Percentiles rank a stretch among this genome's conserved stretches.
These are phyloP conservation scores for Eptatretus atami DNA, from an alignment of 2,797 vertebrate genomes.

Conservation along the genomic window DNA sequence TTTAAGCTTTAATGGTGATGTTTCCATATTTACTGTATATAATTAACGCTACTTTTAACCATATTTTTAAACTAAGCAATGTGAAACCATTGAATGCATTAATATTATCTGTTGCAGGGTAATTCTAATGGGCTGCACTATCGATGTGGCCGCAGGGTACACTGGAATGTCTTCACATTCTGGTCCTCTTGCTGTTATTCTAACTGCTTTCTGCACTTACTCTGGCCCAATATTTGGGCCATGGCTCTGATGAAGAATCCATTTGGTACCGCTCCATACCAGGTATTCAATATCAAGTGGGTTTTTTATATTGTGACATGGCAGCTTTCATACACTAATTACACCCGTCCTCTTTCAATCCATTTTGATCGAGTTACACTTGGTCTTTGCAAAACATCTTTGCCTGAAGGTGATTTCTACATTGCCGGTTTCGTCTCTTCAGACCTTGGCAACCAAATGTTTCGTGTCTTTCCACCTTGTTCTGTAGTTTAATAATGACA, in stretches of 20 bases:
- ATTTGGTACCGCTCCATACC: background rate
- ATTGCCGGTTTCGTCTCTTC: too few species aligned
- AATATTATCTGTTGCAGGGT: conserved; percentile 22
- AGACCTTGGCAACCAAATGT: too few species aligned
- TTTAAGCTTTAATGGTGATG: background rate
- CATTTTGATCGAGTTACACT: too few species aligned
- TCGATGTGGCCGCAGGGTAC: conserved; percentile 68
- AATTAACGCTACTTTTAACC: background rate
- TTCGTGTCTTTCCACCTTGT: too few species aligned
- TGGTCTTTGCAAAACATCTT: too few species aligned
- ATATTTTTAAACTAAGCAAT: background rate
- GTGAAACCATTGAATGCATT: background rate
- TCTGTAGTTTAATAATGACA: too few species aligned
- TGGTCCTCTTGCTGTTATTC: conserved; percentile 36
- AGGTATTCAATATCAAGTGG: fast-evolving
- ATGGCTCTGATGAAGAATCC: conserved; percentile 21
- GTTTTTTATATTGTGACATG: background rate
- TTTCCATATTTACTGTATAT: background rate
- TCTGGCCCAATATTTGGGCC: conserved; percentile 66
- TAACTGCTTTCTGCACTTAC: conserved; percentile 47
- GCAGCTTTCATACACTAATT: fast-evolving
- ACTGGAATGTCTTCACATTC: conserved; percentile 51
- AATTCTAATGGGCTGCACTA: conserved; percentile 69
- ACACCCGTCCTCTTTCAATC: too few species aligned
- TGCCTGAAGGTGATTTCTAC: too few species aligned